A percentile compares a stretch with the other conserved stretches of the same genome.
Evolutionary conservation across 2,113 vertebrate genomes (phyloP).

Genomic region (Rhea americana): DNA sequence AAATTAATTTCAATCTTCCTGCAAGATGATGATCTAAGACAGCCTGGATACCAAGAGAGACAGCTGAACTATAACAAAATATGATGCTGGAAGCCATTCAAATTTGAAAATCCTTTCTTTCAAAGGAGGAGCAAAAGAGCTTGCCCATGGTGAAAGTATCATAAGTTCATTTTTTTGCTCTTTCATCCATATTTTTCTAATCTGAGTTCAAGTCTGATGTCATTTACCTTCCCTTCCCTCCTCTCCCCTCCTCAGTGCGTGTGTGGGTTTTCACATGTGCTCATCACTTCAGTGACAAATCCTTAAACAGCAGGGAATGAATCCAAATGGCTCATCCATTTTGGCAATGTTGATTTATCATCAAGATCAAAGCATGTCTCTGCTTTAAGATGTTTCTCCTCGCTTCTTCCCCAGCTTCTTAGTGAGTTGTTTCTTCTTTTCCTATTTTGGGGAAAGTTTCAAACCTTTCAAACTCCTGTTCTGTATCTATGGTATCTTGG

Average conservation of each 20-base stretch:
- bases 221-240: background rate
- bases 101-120: background rate
- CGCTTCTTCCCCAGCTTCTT: background rate
- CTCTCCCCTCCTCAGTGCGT: background rate
- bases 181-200: slow-evolving; percentile 22
- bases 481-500: background rate
- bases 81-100: background rate
- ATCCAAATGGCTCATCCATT: slow-evolving; percentile 28
- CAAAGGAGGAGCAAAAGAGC: background rate
- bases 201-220: slow-evolving; percentile 30
- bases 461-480: background rate
- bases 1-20: background rate
- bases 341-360: background rate
- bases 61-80: background rate
- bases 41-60: background rate
- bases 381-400: background rate
- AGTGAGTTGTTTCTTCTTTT: background rate
- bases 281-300: slow-evolving; percentile 15
- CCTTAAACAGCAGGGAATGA: background rate
- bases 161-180: background rate
- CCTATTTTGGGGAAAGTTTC: background rate
- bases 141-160: background rate
- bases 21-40: background rate
- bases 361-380: background rate
- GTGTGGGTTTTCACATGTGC: background rate